Percentiles rank a stretch among this genome's conserved stretches.
Evolutionary conservation across 1,140 invertebrate species (phyloP).

Genomic region (Pachyrhynchus sulphureomaculatus): DNA sequence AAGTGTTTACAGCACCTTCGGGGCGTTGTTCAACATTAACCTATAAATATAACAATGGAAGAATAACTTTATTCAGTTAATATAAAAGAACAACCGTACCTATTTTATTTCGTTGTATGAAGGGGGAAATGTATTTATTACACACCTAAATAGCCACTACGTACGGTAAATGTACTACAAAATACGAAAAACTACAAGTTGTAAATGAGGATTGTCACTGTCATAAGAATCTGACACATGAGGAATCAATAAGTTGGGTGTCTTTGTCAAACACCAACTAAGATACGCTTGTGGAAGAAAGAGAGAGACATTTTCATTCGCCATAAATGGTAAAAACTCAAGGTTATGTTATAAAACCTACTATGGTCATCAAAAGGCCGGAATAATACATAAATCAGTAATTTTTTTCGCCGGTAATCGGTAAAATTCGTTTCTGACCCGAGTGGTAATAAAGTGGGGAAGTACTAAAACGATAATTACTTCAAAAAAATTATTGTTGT

Average conservation of each 20-base stretch:
- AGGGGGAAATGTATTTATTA: slow-evolving; percentile 12
- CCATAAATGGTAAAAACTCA: no score
- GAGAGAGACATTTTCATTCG: not conserved
- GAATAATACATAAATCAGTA: not conserved
- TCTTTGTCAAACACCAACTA: not conserved
- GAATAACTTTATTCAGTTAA: slow-evolving; percentile 18
- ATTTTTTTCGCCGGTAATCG: no score
- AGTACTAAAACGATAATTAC: no score
- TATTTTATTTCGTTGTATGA: slow-evolving; percentile 23
- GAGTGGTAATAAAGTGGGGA: no score
- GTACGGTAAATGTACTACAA: slow-evolving; percentile 3
- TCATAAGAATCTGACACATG: slow-evolving; percentile 1
- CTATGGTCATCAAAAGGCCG: not conserved
- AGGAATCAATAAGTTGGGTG: slow-evolving; percentile 1
- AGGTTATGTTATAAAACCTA: not conserved
- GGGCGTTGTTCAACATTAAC: slow-evolving; percentile 35
- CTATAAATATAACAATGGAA: slow-evolving; percentile 27
- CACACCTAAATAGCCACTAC: slow-evolving; percentile 32
- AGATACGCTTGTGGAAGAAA: not conserved
- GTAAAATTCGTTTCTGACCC: no score
- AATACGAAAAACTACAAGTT: not conserved
- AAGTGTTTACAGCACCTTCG: slow-evolving; percentile 2
- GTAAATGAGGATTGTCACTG: not conserved
- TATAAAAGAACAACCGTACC: slow-evolving; percentile 15
- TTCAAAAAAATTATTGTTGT: no score